Conservation (phyloP, 1,140 invertebrate species). For the Sinonovacula constricta region DNA sequence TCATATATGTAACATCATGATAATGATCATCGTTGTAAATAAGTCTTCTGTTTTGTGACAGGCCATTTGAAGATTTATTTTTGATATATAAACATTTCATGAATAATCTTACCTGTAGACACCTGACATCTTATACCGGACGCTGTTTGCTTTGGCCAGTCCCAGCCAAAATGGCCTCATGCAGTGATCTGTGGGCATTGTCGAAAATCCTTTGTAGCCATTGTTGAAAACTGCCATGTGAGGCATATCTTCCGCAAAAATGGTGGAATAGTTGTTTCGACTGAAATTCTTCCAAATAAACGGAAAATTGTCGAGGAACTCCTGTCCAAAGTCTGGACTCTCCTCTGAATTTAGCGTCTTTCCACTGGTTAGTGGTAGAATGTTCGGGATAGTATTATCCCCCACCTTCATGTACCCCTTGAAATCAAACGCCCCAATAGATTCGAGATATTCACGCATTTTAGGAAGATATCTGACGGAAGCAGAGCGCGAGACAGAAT, state of each 20-base stretch:
- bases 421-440: constrained; percentile 84
- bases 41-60: too few species aligned
- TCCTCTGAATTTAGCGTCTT: constrained; percentile 61
- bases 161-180: constrained; percentile 75
- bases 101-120: too few species aligned
- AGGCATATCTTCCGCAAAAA: constrained; percentile 79
- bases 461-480: constrained; percentile 32
- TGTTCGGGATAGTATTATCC: constrained; percentile 70
- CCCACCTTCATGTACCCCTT: constrained; percentile 85
- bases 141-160: constrained; percentile 62
- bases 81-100: too few species aligned
- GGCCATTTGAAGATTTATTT: too few species aligned
- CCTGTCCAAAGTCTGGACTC: constrained; percentile 63
- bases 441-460: constrained; percentile 64
- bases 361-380: constrained; percentile 62
- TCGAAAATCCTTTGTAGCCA: constrained; percentile 75
- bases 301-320: constrained; percentile 41
- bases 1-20: too few species aligned
- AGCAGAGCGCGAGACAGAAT: constrained; percentile 42
- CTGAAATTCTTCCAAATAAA: constrained; percentile 79
- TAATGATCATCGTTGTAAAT: too few species aligned
- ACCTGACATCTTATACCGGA: too few species aligned
- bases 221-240: constrained; percentile 79
- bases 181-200: constrained; percentile 79
- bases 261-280: constrained; percentile 77